phyloP scores from a whole-genome alignment of 2,113 vertebrate genomes.

The Poicephalus gulielmi region DNA sequence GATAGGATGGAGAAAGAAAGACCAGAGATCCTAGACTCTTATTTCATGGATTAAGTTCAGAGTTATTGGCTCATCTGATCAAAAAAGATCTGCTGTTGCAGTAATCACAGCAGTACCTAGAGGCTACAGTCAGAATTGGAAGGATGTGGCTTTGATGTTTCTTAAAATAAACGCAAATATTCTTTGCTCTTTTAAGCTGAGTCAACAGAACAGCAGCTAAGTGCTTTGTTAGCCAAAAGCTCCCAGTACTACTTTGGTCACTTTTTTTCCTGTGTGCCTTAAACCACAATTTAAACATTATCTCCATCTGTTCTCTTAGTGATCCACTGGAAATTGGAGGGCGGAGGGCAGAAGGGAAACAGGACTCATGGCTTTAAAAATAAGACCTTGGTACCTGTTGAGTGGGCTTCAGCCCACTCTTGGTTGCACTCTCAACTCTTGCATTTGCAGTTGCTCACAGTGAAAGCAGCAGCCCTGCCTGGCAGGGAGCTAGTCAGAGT shows the following conservation, averaged over 20 bases:
- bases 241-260: background rate
- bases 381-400: background rate
- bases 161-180: constrained; percentile 9
- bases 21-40: background rate
- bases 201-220: background rate
- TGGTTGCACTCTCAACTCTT: background rate
- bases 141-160: background rate
- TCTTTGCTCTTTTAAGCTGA: background rate
- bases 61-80: background rate
- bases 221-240: background rate
- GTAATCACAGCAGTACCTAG: background rate
- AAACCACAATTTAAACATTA: background rate
- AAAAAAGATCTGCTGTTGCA: background rate
- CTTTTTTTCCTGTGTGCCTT: background rate
- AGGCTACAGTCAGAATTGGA: background rate
- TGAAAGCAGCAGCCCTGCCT: background rate
- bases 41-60: background rate
- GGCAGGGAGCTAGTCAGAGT: background rate
- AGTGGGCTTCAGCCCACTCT: background rate
- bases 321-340: background rate
- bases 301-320: background rate
- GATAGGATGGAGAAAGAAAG: background rate
- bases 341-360: background rate
- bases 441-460: background rate
- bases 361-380: background rate